Percentiles rank a stretch among this genome's conserved stretches.
Evolutionary conservation across 2,888 invertebrate genomes (phyloP).

Genomic region (Gymnocheta viridis): DNA sequence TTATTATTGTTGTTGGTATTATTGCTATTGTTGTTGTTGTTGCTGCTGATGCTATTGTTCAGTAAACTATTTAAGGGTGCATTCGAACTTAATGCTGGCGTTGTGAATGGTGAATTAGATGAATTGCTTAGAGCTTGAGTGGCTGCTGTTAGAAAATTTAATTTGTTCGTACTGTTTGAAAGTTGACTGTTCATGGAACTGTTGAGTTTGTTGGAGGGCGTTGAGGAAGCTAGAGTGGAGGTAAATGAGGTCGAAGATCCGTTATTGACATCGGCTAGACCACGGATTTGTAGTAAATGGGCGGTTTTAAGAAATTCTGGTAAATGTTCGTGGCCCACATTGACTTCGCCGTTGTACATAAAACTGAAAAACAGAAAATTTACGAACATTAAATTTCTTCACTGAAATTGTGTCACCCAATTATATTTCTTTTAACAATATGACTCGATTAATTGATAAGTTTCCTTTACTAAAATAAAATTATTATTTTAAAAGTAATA

Average conservation of each 20-base stretch:
- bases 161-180: constrained; percentile 70
- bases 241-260: constrained; percentile 71
- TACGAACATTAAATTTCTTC: neutral
- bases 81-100: constrained; percentile 75
- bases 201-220: constrained; percentile 73
- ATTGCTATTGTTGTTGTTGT: constrained; percentile 53
- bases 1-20: constrained; percentile 67
- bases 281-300: constrained; percentile 92
- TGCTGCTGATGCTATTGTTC: constrained; percentile 57
- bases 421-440: too few relatives aligned
- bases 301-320: constrained; percentile 93
- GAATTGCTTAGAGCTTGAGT: constrained; percentile 73
- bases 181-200: constrained; percentile 73
- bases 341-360: constrained; percentile 96
- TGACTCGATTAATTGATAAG: too few relatives aligned
- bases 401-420: too few relatives aligned
- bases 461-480: too few relatives aligned
- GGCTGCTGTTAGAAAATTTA: constrained; percentile 75
- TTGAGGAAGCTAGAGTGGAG: constrained; percentile 73
- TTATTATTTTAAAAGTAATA: too few relatives aligned
- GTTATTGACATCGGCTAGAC: constrained; percentile 90
- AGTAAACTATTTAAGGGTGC: constrained; percentile 70
- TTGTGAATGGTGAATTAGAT: constrained; percentile 72
- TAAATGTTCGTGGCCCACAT: constrained; percentile 93
- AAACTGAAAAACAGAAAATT: constrained; percentile 83